phyloP scores from a whole-genome alignment of 2,113 vertebrate genomes.

The Thalassarche chlororhynchos region DNA sequence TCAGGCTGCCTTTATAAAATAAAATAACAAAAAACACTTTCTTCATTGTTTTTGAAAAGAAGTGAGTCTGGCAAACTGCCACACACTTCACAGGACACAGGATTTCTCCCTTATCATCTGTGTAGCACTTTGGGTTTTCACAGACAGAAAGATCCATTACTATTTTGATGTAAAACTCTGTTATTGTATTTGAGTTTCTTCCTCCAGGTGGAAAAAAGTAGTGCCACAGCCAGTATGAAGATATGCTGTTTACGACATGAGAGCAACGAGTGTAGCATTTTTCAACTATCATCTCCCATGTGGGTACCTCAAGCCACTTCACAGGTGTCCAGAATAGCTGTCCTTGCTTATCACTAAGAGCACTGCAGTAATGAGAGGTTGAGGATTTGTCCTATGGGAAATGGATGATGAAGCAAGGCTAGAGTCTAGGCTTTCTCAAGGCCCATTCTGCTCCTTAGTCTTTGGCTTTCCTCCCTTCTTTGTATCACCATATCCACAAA shows the following conservation, averaged over 20 bases:
- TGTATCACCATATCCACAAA: neutral
- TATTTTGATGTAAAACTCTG: neutral
- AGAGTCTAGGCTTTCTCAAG: neutral
- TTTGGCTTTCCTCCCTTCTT: neutral
- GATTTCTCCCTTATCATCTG: neutral
- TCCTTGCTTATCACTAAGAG: neutral
- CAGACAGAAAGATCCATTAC: neutral
- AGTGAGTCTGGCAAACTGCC: neutral
- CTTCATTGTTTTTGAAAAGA: neutral
- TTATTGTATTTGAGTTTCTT: neutral
- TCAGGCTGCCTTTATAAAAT: neutral
- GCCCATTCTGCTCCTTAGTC: neutral
- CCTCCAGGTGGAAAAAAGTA: neutral
- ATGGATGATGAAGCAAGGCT: neutral
- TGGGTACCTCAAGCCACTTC: neutral
- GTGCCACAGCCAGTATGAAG: neutral
- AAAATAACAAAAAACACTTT: neutral
- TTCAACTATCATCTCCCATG: fast-evolving
- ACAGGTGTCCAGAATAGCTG: neutral
- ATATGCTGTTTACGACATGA: neutral
- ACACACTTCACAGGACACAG: neutral
- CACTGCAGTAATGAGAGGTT: neutral
- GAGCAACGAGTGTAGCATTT: neutral
- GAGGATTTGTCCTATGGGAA: neutral
- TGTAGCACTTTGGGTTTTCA: neutral